Evolutionary conservation across 2,113 vertebrate species (phyloP), one percentile per base, ranked within the genome.

Genomic region (Urocitellus parryii): DNA sequence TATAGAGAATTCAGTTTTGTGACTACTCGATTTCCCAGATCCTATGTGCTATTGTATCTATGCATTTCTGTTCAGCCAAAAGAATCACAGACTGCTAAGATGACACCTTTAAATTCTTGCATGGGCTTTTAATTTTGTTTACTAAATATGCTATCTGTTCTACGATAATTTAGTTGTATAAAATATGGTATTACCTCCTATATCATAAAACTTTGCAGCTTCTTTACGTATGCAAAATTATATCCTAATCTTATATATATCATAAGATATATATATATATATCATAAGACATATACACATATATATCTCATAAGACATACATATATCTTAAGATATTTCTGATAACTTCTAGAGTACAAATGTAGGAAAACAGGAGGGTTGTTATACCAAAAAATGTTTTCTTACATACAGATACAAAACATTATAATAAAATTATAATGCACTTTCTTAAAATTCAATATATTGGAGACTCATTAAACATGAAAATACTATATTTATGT

Each of bases 311-410:
- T 13, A 11, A 51, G 48, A 51, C 9, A 51, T 51, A 12, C 12
- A 45, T 45, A 45, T 51, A 22, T 37, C n/a, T 58, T 32, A 13
- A 83, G 16, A 56, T 48, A 5, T 51, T 83, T 92, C 39, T 22
- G 27, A 70, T 42, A 84, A 83, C 27, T 77, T 81, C 42, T 92
- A 39, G 81, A 70, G 10, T 61, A 87, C 90, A 96, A 79, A 7
- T 74, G 29, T 3, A 67, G 70, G 42, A 87, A 89, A 79, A 58
- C 32, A 13, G 12, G 11, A 76, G 5, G 29, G 1, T 73, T 94
- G 14, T 67, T 74, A 65, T 45, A 17, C 5, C 48, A 78, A 82
- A 67, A 77, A 95, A 65, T 79, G 20, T 76, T 94, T 95, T 81
- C 65, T 34, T 70, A 79, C 90, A 13, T 2, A 72, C 24, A 76